Evolutionary conservation across 2,113 vertebrate genomes (phyloP).

Genomic region (Seriola dumerili): DNA sequence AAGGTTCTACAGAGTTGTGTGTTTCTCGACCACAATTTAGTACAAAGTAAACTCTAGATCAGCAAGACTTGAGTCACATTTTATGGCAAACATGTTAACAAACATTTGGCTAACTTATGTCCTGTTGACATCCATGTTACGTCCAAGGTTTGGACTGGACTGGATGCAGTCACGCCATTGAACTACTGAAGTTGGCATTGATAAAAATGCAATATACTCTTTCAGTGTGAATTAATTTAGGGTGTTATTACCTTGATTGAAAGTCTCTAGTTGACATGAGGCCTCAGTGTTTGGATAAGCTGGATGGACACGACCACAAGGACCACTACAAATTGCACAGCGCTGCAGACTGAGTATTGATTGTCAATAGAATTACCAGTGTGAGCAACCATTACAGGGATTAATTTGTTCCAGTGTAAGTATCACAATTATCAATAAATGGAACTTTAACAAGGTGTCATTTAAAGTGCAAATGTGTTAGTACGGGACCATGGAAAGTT

Average conservation of each 20-base stretch:
- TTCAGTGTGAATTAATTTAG: not conserved
- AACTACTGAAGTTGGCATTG: too few relatives aligned
- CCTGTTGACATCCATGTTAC: too few relatives aligned
- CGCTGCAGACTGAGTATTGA: slow-evolving; percentile 12
- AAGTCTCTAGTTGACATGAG: not conserved
- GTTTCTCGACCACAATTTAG: too few relatives aligned
- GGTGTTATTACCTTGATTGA: not conserved
- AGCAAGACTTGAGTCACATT: too few relatives aligned
- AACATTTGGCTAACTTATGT: too few relatives aligned
- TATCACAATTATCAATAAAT: not conserved
- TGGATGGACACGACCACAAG: not conserved
- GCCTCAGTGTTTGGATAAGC: not conserved
- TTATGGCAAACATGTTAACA: too few relatives aligned
- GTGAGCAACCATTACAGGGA: not conserved
- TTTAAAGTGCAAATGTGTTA: not conserved
- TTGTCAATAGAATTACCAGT: slow-evolving; percentile 17
- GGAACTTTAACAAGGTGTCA: not conserved
- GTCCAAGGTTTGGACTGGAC: too few relatives aligned
- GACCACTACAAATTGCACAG: not conserved
- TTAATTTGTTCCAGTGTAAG: not conserved
- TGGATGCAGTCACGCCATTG: too few relatives aligned
- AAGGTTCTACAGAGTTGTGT: too few relatives aligned
- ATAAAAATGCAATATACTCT: too few relatives aligned
- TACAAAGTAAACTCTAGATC: too few relatives aligned
- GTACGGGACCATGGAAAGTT: not conserved